A percentile compares a stretch with the other conserved stretches of the same genome.
These are phyloP conservation scores for Apodemia zela DNA, from an alignment of 2,888 invertebrate species.

Conservation along the genomic window DNA sequence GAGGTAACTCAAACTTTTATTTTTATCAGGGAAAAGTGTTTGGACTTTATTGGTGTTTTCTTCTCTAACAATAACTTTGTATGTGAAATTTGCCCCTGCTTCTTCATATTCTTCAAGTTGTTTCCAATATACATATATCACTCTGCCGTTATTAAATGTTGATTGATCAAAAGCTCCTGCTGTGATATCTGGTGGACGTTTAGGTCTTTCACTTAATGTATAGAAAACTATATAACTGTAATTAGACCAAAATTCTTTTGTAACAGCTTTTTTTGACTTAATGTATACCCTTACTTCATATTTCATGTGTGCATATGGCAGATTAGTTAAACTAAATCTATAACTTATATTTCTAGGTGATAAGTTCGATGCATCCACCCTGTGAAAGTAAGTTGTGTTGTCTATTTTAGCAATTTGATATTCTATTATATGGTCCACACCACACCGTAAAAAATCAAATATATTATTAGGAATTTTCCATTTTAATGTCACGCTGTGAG, in stretches of 20 bases:
- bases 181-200: conserved; percentile 84
- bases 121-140: conserved; percentile 90
- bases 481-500: conserved; percentile 58
- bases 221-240: conserved; percentile 80
- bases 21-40: conserved; percentile 64
- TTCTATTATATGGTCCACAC: conserved; percentile 64
- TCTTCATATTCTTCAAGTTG: conserved; percentile 83
- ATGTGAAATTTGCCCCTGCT: conserved; percentile 88
- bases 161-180: conserved; percentile 87
- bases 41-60: conserved; percentile 46
- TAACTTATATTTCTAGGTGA: conserved; percentile 58
- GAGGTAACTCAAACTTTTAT: conserved; percentile 81
- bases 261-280: conserved; percentile 74
- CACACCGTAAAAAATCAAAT: conserved; percentile 51
- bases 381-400: conserved; percentile 59
- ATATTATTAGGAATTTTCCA: conserved; percentile 63
- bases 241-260: conserved; percentile 86
- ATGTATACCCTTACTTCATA: conserved; percentile 88
- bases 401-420: conserved; percentile 74
- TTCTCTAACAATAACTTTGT: conserved; percentile 76
- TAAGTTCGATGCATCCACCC: conserved; percentile 54
- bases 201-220: conserved; percentile 82
- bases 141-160: conserved; percentile 72
- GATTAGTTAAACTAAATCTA: conserved; percentile 67
- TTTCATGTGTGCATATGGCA: conserved; percentile 83